Evolutionary conservation across 1,140 invertebrate genomes (phyloP), one percentile per base, ranked within the genome.

Genomic region (Eurosta solidaginis): DNA sequence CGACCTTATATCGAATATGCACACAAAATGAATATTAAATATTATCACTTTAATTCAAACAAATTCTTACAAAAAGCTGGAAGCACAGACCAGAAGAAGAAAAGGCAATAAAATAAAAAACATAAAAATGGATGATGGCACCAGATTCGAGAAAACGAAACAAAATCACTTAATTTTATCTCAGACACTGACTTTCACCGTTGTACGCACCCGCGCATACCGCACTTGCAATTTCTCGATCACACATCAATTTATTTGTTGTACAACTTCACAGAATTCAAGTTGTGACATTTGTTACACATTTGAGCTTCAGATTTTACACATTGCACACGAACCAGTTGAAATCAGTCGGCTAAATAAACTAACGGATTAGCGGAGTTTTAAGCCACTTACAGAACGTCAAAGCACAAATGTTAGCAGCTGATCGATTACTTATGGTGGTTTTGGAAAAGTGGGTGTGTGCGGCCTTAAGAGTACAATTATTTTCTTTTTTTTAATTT

Each of bases 301-400:
- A 49, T 76, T 59, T 59, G 44, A 40, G 77, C 17, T 77, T 77
- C 77, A 29, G 40, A 50, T 50, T 75, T 75, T 47, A 22, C 10
- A 52, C 76, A n/a, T n/a, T n/a, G n/a, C 59, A 12, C 33, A 36
- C 59, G 59, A 42, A 40, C 2, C 59, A 42, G 33, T 68, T 68
- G 33, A n/a, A 9, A 33, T 68, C 59, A 36, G 17, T 36, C 33
- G 12, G 17, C 59, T 68, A 40, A 68, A 22, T 7, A 3, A 29
- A n/a, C 9, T 68, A 68, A 40, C 36, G 33, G n/a, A 40, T 17
- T 40, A 42, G 10, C 59, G 33, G 59, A 40, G 49, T 52, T 14
- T n/a, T 52, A 22, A 52, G n/a, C 22, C 49, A 22, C 20, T 52
- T 25, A 10, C n/a, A 52, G 10, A 3, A 17, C 4, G n/a, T 52